Conservation (phyloP, 2,888 invertebrate genomes). For the Papilio demoleus region DNA sequence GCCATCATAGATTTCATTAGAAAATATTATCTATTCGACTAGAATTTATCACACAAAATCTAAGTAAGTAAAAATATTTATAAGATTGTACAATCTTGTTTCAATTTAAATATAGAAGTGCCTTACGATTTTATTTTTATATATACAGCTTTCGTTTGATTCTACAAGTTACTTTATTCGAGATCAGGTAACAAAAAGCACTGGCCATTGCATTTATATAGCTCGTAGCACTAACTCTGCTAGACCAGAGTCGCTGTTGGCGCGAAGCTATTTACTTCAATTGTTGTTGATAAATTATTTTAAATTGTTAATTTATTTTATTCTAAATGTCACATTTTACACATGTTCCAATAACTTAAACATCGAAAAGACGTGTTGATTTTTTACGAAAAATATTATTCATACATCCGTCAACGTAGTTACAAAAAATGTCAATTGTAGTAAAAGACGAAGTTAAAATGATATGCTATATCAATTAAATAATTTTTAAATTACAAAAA, state of each 20-base stretch:
- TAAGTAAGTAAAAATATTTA: conserved; percentile 61
- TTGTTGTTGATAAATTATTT: conserved; percentile 55
- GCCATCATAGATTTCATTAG: conserved; percentile 55
- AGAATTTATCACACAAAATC: conserved; percentile 60
- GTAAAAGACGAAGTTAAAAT: conserved; percentile 52
- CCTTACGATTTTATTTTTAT: conserved; percentile 81
- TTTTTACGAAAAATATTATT: conserved; percentile 28
- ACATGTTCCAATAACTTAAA: conserved; percentile 17
- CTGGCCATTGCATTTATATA: conserved; percentile 78
- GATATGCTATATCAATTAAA: conserved; percentile 12
- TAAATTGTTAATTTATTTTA: conserved; percentile 46
- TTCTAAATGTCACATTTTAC: conserved; percentile 41
- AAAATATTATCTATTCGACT: conserved; percentile 57
- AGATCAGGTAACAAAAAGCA: conserved; percentile 58
- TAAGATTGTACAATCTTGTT: conserved; percentile 67
- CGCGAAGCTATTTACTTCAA: conserved; percentile 58
- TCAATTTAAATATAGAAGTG: conserved; percentile 81
- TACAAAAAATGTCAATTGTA: conserved; percentile 70
- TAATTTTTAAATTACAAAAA: conserved; percentile 25
- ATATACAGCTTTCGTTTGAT: conserved; percentile 65
- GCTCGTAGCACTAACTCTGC: conserved; percentile 62
- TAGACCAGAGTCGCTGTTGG: conserved; percentile 55
- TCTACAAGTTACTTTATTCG: conserved; percentile 53
- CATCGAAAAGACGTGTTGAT: conserved; percentile 36
- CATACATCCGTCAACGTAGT: conserved; percentile 30